Evolutionary conservation across 2,113 vertebrate species (phyloP).

Genomic region (Corythoichthys haematopterus): DNA sequence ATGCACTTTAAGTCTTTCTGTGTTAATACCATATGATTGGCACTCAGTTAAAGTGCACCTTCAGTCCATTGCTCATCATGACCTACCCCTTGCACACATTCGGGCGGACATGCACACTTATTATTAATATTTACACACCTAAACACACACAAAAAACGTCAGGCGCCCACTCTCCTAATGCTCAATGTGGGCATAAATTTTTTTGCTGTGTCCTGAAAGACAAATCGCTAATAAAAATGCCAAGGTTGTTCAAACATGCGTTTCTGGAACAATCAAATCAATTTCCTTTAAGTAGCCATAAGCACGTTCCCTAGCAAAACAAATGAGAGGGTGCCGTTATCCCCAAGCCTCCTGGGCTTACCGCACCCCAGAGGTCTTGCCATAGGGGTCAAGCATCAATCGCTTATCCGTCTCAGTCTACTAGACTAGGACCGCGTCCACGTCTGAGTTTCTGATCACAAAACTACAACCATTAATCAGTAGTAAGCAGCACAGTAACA

Average conservation of each 20-base stretch:
- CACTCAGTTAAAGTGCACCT: conserved; percentile 73
- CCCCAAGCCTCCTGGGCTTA: conserved; percentile 68
- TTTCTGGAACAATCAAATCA: conserved; percentile 97
- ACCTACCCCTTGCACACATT: conserved; percentile 33
- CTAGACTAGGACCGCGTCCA: conserved; percentile 48
- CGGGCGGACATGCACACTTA: conserved; percentile 26
- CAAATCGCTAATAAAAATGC: conserved; percentile 95
- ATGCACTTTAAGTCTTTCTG: conserved; percentile 69
- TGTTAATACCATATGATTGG: conserved; percentile 67
- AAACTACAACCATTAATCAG: conserved; percentile 84
- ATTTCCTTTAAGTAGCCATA: conserved; percentile 99
- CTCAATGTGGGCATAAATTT: conserved; percentile 68
- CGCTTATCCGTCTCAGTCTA: conserved; percentile 79
- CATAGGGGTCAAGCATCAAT: conserved; percentile 76
- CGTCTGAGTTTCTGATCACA: conserved; percentile 67
- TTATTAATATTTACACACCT: conserved; percentile 59
- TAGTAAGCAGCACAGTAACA: conserved; percentile 73
- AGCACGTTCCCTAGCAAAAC: conserved; percentile 98
- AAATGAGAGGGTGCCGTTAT: conserved; percentile 84
- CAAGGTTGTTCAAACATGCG: conserved; percentile 84
- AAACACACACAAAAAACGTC: conserved; percentile 56
- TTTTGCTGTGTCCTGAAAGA: conserved; percentile 73
- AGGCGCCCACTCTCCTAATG: conserved; percentile 52
- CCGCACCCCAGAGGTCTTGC: conserved; percentile 78
- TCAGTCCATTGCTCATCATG: conserved; percentile 60